Evolutionary conservation across 2,113 vertebrate species (phyloP), one percentile per base, ranked within the genome.

Genomic region (Hystrix cristata): DNA sequence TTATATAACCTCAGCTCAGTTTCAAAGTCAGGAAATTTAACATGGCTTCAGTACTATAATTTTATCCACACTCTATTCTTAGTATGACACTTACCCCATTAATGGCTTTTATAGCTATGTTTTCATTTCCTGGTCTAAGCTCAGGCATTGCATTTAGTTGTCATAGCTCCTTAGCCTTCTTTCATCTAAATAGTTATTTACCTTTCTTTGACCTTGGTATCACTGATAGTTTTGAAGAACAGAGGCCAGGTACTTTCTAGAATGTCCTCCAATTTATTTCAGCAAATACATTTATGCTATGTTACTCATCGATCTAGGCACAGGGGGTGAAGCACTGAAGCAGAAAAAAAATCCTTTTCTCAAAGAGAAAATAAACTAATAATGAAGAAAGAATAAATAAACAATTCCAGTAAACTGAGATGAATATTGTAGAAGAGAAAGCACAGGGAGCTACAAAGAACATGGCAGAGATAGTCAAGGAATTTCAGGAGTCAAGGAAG

Each of bases 1-100:
- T 79, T 90, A 53, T 2, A 74, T 65, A 69, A 96, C 16, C 57
- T 91, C 62, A 93, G 55, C 31, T 76, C 60, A 67, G 27, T 90
- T 91, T 97, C 82, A 72, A 96, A 88, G 87, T 84, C 64, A 96
- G 86, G 55, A 83, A 80, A 95, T 72, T 60, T 69, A 92, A 91
- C 29, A 82, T 38, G 31, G 34, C 69, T 87, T 94, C 93, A 85
- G 46, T 78, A 85, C 15, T 43, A 80, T 38, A 96, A 88, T 65
- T 5, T 69, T 90, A 94, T 55, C 11, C 48, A 76, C 0, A 67
- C 14, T 43, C 59, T 93, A 88, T 82, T 89, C 65, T 48, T 59
- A 83, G 16, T 62, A 31, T 83, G 51, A 51, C n/a, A 94, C 59
- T 91, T 85, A 94, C 31, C 11, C 46, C 25, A 57, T 57, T 78